Percentiles rank a stretch among this genome's conserved stretches.
These are phyloP conservation scores for Crotalus tigris DNA, from an alignment of 2,113 vertebrate species.

Conservation along the genomic window DNA sequence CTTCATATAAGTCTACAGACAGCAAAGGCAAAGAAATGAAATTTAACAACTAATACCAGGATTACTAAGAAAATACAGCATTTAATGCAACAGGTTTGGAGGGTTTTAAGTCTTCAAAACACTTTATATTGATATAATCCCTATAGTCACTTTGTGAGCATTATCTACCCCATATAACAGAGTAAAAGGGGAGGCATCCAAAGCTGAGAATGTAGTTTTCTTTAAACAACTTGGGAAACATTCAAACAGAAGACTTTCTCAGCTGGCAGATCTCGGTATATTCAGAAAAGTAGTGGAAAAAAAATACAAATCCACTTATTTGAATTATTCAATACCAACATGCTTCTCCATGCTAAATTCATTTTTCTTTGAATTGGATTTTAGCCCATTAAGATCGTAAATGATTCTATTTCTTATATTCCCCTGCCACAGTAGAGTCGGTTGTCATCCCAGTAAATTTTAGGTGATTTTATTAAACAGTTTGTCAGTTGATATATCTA, in stretches of 20 bases:
- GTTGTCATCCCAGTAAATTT: background rate
- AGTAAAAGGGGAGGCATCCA: background rate
- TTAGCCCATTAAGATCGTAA: background rate
- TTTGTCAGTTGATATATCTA: background rate
- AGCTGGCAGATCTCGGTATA: background rate
- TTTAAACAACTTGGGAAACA: background rate
- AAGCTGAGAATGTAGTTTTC: background rate
- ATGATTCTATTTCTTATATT: background rate
- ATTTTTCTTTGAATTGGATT: background rate
- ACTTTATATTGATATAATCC: background rate
- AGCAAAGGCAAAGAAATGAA: background rate
- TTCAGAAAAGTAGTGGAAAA: background rate
- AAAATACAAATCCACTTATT: background rate
- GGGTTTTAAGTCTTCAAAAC: background rate
- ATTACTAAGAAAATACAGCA: background rate
- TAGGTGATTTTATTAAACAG: background rate
- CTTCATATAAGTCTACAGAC: background rate
- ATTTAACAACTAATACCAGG: constrained; percentile 1
- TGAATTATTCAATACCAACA: background rate
- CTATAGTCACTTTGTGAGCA: background rate
- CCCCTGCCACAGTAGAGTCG: background rate
- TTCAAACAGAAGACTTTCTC: background rate
- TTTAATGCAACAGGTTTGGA: background rate
- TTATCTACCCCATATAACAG: background rate
- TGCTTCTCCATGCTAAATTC: background rate